Base-by-base conservation (phyloP, 2,797 vertebrate species). In the Phoebastria nigripes region DNA sequence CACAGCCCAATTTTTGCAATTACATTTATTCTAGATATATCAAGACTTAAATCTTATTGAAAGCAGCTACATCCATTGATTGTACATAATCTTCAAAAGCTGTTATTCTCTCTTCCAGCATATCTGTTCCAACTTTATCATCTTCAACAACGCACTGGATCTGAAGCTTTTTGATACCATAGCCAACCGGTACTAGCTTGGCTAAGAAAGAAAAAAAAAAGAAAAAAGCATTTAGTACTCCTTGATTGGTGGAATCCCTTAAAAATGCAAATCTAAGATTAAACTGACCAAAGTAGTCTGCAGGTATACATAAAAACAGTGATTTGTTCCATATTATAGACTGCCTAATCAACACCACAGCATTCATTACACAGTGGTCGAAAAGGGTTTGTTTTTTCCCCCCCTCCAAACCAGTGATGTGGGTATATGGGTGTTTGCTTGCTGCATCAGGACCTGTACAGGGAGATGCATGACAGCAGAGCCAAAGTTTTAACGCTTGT, bases 101-200 rank as follows among this genome's bases (percentile, higher is more conserved):
- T 2, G 99, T 99, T 96, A 99, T 99, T 61, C 97, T 97, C 84
- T 99, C 99, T 95, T 99, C 99, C 97, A 99, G 97, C 96, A 99
- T 97, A 97, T 99, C 99, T 56, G 99, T 99, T 88, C 99, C 99
- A 93, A 99, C 99, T 98, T 99, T 99, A 96, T 99, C 99, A 33
- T 99, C 99, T 97, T 99, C 99, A 33, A 99, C 99, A 61, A 99
- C 99, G 12, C 99, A 99, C 29, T 98, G 98, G 73, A 99, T 99
- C 97, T 99, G 99, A 72, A 99, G 99, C 91, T 99, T 99, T 97
- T 99, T 99, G 98, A 99, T 99, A 94, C 99, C 99, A 19, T 99
- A 99, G 11, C 99, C 99, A 52, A 99, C 99, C 0, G 99, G 99
- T 62, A 99, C 98, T 49, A 99, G 97, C 96, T 99, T 99, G 77